phyloP scores from a whole-genome alignment of 2,797 vertebrate genomes.

The Oreochromis mossambicus region DNA sequence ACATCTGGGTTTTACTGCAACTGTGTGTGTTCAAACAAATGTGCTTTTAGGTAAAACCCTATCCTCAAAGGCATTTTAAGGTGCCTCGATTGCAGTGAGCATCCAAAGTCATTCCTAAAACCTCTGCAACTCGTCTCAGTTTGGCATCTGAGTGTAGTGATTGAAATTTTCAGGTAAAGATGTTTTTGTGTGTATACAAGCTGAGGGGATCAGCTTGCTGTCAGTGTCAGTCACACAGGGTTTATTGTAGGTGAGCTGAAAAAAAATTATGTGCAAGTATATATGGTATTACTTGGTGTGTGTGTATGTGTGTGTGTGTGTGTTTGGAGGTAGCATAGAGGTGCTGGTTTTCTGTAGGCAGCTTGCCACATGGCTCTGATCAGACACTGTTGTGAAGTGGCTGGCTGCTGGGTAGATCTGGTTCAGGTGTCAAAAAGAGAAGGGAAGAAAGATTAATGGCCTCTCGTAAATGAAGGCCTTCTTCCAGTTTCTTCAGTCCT shows the following conservation, averaged over 20 bases:
- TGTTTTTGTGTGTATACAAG: constrained; percentile 32
- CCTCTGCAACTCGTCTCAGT: constrained; percentile 51
- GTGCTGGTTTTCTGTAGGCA: constrained; percentile 41
- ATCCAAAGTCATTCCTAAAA: constrained; percentile 56
- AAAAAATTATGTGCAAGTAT: constrained; percentile 11
- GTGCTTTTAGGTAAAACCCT: constrained; percentile 54
- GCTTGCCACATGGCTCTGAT: constrained; percentile 50
- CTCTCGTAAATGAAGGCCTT: constrained; percentile 56
- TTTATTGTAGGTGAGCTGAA: constrained; percentile 59
- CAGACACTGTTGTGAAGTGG: constrained; percentile 54
- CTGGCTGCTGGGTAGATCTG: constrained; percentile 51
- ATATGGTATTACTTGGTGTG: constrained; percentile 14
- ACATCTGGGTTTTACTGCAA: constrained; percentile 52
- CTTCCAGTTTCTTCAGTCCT: constrained; percentile 39
- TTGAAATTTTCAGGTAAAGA: constrained; percentile 63
- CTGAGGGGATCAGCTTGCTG: constrained; percentile 59
- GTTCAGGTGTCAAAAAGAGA: constrained; percentile 74
- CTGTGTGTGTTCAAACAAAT: constrained; percentile 57
- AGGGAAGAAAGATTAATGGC: constrained; percentile 77
- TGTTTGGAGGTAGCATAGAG: constrained; percentile 20
- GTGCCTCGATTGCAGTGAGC: constrained; percentile 38
- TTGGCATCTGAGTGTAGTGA: constrained; percentile 74
- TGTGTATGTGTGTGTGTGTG: constrained; percentile 13
- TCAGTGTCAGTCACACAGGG: constrained; percentile 65
- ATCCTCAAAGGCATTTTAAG: constrained; percentile 64